Base-by-base conservation (phyloP, 1,140 invertebrate species). In the Oncopeltus fasciatus region DNA sequence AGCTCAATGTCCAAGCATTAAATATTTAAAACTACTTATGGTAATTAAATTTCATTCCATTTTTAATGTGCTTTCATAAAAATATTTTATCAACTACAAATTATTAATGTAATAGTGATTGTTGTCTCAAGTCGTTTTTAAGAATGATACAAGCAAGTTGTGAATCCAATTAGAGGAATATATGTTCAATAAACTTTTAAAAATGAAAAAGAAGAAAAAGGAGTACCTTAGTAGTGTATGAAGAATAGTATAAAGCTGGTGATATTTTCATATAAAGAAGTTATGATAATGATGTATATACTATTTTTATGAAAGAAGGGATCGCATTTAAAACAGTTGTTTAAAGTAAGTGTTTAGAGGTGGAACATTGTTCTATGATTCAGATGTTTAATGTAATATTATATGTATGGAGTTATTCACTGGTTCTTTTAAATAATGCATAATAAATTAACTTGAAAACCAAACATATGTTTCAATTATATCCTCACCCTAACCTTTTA, bases 301-400 rank as follows among this genome's bases (percentile, higher is more conserved):
- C 24, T 63, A 63, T 63, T 63, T 63, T 63, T 63, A 51, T 63
- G 62, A 33, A 63, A 26, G 57, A 59, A 43, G 51, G 51, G 29
- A 59, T 57, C 43, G 62, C 62, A 63, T 63, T 63, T 63, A 63
- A 49, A 63, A 63, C 62, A 60, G 43, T 60, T 28, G 51, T 26
- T 57, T 27, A 26, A 49, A 44, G 20, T 47, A 59, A 63, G 20
- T 31, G 18, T 63, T 63, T 8, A 63, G 59, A 18, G 18, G 47
- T 47, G 33, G 57, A 56, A 63, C 33, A 43, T 59, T 63, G 57
- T 63, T 59, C 57, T 63, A 63, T 47, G 20, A 27, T 63, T 63
- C 62, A 63, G 62, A 56, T 63, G 62, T 63, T 63, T 61, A 58
- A 63, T 63, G 33, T 63, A 63, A 29, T 63, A 63, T 63, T 63